Evolutionary conservation across 2,797 vertebrate species (phyloP).

Genomic region (Poeciliopsis paucimaculata): DNA sequence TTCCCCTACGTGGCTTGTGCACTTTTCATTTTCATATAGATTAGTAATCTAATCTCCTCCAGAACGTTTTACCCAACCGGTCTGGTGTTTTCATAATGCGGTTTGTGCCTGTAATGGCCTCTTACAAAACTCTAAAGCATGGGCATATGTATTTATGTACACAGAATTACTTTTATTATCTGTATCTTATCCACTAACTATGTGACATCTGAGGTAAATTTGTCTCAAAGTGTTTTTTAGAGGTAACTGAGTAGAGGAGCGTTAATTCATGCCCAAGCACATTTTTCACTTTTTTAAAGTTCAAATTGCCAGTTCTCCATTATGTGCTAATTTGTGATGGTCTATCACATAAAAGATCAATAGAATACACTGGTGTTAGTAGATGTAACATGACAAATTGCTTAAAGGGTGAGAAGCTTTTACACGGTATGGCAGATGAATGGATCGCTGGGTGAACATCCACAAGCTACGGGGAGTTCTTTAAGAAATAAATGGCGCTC

Average conservation of each 20-base stretch:
- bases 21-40: background rate
- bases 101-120: background rate
- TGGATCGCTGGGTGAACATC: slow-evolving; percentile 41
- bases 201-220: background rate
- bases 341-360: background rate
- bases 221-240: background rate
- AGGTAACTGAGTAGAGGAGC: background rate
- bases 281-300: background rate
- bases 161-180: background rate
- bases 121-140: background rate
- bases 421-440: slow-evolving; percentile 22
- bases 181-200: background rate
- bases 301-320: background rate
- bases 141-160: background rate
- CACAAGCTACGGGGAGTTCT: slow-evolving; percentile 39
- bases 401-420: background rate
- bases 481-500: slow-evolving; percentile 33
- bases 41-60: background rate
- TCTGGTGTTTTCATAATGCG: background rate
- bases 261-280: background rate
- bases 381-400: background rate
- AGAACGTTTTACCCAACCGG: background rate
- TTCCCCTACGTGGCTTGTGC: background rate
- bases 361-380: no score
- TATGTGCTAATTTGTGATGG: background rate